Base-by-base conservation (phyloP, 2,797 vertebrate genomes). In the Pristis pectinata region DNA sequence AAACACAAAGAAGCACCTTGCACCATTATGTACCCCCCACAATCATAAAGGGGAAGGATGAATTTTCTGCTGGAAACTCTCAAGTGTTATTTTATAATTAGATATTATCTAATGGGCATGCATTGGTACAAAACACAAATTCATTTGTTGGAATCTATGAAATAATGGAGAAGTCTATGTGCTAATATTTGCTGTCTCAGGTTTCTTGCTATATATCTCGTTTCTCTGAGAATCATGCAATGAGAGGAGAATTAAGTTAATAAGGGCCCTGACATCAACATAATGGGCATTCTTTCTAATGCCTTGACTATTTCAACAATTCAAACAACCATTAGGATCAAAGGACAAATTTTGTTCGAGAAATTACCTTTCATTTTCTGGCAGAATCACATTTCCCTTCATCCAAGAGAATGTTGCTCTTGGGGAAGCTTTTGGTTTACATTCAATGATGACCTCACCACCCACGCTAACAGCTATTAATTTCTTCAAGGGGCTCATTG, bases 371-470 rank as follows among this genome's bases (percentile, higher is more conserved):
- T 98, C 98, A 95, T 95, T 98, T 96, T 97, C 97, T 94, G 97
- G 98, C 95, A 99, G 97, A 95, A 97, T 96, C 96, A 97, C 97
- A 94, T 97, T 97, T 96, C 98, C 98, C 97, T 98, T 99, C 97
- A 98, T 99, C 99, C 99, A 99, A 95, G 97, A 96, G 95, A 96
- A 98, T 96, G 97, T 97, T 76, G 99, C 98, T 97, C 97, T 98
- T 94, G 99, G 98, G 77, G 98, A 98, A 95, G 99, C 98, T 97
- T 97, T 97, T 94, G 99, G 98, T 96, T 98, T 98, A 97, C 99
- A 99, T 96, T 98, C 98, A 96, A 99, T 97, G 96, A 96, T 97
- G 96, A 99, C 98, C 95, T 98, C 97, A 94, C 97, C 98, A 96
- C 98, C 98, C 89, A 97, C 97, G 80, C 98, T 98, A 94, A 98